A percentile compares a stretch with the other conserved stretches of the same genome.
Conservation (phyloP, 1,140 invertebrate species). For the Drosophila pseudoobscura region DNA sequence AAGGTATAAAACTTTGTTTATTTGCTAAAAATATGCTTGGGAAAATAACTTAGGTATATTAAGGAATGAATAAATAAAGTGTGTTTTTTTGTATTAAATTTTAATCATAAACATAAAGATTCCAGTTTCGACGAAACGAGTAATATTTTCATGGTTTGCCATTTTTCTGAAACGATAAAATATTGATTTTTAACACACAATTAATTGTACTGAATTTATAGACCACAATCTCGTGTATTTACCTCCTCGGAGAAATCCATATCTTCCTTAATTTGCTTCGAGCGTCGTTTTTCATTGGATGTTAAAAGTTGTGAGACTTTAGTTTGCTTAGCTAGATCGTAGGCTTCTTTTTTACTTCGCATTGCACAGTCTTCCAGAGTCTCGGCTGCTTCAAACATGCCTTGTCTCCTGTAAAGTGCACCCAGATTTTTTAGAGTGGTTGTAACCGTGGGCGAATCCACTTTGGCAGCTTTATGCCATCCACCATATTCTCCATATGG, state of each 20-base stretch:
- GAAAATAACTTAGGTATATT: conserved; percentile 63
- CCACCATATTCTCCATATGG: conserved; percentile 97
- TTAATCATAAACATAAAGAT: conserved; percentile 70
- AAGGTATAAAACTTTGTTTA: conserved; percentile 61
- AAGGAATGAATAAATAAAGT: conserved; percentile 79
- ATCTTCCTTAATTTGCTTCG: conserved; percentile 77
- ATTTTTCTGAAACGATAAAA: conserved; percentile 61
- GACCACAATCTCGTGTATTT: conserved; percentile 4
- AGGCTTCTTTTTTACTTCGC: conserved; percentile 95
- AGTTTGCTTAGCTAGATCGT: conserved; percentile 95
- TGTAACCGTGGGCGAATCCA: conserved; percentile 98
- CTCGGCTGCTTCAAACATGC: conserved; percentile 99
- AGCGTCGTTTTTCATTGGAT: conserved; percentile 80
- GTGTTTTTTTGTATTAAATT: conserved; percentile 69
- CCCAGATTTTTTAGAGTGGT: conserved; percentile 98
- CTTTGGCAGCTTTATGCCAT: conserved; percentile 99
- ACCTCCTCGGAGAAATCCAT: conserved; percentile 78
- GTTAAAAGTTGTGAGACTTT: conserved; percentile 90
- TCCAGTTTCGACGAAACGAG: conserved; percentile 54
- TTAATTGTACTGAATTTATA: too few relatives aligned
- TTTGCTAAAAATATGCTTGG: conserved; percentile 60
- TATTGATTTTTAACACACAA: neutral
- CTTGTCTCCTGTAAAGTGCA: conserved; percentile 97
- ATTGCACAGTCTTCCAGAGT: conserved; percentile 98
- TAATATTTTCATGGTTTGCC: conserved; percentile 71